A percentile compares a stretch with the other conserved stretches of the same genome.
Evolutionary conservation across 2,113 vertebrate species (phyloP).

Genomic region (Tringa solitaria): DNA sequence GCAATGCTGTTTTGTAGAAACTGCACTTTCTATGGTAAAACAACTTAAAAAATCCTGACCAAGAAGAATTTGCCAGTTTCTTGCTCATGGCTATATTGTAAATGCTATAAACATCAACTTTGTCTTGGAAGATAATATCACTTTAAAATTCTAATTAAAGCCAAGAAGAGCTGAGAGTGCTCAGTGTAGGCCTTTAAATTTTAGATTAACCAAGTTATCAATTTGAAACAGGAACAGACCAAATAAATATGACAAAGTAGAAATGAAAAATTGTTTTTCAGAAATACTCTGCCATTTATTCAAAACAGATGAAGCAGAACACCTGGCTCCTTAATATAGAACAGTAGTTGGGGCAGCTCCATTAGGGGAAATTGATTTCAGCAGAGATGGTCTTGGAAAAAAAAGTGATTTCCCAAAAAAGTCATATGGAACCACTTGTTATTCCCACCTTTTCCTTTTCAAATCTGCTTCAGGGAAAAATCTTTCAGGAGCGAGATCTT

Average conservation of each 20-base stretch:
- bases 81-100: not conserved
- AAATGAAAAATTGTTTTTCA: constrained; percentile 5
- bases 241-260: constrained; percentile 10
- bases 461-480: constrained; percentile 1
- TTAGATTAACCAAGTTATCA: not conserved
- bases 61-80: not conserved
- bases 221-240: constrained; percentile 9
- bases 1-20: not conserved
- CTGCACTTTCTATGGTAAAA: not conserved
- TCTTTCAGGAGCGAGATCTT: not conserved
- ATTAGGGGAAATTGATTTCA: constrained; percentile 43
- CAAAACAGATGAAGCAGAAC: constrained; percentile 31
- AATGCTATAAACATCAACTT: not conserved
- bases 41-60: not conserved
- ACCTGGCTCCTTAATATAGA: constrained; percentile 30
- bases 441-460: not conserved
- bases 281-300: constrained; percentile 6
- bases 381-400: not conserved
- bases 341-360: constrained; percentile 23
- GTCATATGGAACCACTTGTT: constrained; percentile 33
- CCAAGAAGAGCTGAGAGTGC: not conserved
- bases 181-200: not conserved
- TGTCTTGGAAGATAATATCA: not conserved
- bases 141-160: not conserved
- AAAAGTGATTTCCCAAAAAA: not conserved